Conservation (phyloP, 92 coral and sea anemone species). For the Phymanthus crucifer region DNA sequence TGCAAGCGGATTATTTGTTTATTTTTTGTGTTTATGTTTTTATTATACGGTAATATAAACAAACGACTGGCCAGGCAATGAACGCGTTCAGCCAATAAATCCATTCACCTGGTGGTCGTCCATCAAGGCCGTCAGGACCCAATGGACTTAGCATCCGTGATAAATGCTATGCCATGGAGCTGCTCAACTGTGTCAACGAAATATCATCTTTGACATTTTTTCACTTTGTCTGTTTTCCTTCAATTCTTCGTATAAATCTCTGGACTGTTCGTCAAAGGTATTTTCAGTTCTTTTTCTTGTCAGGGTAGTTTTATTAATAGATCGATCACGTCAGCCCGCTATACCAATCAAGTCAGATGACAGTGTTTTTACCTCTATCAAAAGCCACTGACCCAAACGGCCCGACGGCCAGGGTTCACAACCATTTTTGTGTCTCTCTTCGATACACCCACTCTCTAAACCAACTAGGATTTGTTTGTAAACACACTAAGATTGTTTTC, state of each 20-base stretch:
- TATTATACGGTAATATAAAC: conserved; percentile 1
- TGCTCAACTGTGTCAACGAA: no score
- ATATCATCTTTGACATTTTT: no score
- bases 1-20: not conserved
- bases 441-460: not conserved
- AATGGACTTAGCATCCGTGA: not conserved
- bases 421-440: not conserved
- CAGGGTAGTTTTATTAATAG: not conserved
- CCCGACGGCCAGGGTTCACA: no score
- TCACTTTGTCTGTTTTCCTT: no score
- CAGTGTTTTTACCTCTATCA: not conserved
- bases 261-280: not conserved
- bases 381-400: not conserved
- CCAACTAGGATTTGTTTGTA: not conserved
- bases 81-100: not conserved
- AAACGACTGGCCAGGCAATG: not conserved
- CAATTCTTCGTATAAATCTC: not conserved
- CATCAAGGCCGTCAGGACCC: no score
- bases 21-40: not conserved
- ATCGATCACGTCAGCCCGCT: conserved; percentile 10
- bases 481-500: not conserved
- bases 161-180: not conserved
- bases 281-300: not conserved
- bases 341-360: no score
- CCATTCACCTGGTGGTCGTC: not conserved